Percentiles rank a stretch among this genome's conserved stretches.
phyloP scores from a whole-genome alignment of 2,797 vertebrate genomes.

The Dendrocincla fuliginosa region DNA sequence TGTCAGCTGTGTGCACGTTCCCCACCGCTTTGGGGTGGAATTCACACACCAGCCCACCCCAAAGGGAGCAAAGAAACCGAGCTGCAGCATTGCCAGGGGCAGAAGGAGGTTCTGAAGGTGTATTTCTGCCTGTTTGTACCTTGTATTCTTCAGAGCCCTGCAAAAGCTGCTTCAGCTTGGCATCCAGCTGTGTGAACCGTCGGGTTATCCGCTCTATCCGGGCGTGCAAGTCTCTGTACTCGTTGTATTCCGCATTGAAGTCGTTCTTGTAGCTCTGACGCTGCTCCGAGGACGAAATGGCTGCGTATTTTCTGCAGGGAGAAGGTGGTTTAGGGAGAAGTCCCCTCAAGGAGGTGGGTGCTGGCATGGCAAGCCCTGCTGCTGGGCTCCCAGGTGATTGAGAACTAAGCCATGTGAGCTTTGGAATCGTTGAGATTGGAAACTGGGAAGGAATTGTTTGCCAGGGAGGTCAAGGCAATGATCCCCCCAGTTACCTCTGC shows the following conservation, averaged over 20 bases:
- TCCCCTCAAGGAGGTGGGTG: rapidly evolving
- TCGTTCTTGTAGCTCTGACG: conserved; percentile 97
- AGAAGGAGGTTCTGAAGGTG: rapidly evolving
- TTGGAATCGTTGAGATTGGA: rapidly evolving
- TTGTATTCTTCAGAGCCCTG: conserved; percentile 95
- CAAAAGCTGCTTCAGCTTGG: conserved; percentile 91
- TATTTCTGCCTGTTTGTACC: conserved; percentile 69
- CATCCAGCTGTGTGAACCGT: conserved; percentile 92
- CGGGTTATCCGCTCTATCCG: conserved; percentile 94
- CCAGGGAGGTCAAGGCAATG: too few species aligned
- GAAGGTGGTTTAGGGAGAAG: neutral
- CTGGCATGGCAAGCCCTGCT: rapidly evolving
- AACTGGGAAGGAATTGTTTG: neutral
- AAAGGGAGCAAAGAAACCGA: rapidly evolving
- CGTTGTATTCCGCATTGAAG: conserved; percentile 94
- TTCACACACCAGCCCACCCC: rapidly evolving
- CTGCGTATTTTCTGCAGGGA: conserved; percentile 86
- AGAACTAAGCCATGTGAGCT: rapidly evolving
- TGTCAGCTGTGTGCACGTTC: neutral
- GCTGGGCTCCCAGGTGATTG: neutral
- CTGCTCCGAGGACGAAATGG: conserved; percentile 90
- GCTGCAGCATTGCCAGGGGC: rapidly evolving
- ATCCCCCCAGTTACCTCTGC: too few species aligned
- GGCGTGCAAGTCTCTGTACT: conserved; percentile 92
- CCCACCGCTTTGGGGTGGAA: neutral